Evolutionary conservation across 2,113 vertebrate species (phyloP).

Genomic region (Rattus norvegicus): DNA sequence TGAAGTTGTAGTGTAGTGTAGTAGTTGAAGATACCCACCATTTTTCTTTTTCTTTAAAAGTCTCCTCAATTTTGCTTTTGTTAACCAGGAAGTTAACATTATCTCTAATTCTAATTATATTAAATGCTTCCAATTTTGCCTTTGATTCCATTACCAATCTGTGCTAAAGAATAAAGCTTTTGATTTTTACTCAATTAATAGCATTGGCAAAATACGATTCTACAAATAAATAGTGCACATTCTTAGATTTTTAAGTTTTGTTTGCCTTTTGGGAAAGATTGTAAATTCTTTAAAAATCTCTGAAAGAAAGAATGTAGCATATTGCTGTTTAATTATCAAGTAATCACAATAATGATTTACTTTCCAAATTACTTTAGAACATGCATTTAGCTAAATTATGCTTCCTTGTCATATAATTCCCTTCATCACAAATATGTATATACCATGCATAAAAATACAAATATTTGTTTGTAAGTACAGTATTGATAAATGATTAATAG

Average conservation of each 20-base stretch:
- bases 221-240: neutral
- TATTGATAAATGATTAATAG: neutral
- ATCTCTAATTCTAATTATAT: neutral
- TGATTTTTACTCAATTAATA: neutral
- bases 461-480: neutral
- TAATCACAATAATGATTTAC: neutral
- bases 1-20: neutral
- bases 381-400: neutral
- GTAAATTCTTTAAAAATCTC: no score
- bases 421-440: neutral
- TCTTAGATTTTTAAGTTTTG: neutral
- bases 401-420: neutral
- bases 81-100: neutral
- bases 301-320: neutral
- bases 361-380: neutral
- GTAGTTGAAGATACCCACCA: neutral
- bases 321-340: neutral
- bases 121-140: neutral
- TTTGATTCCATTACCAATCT: neutral
- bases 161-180: neutral
- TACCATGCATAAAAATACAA: neutral
- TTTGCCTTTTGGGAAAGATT: neutral
- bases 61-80: neutral
- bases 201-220: neutral
- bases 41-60: neutral